Conservation (phyloP, 2,113 vertebrate species). For the Lagopus muta region DNA sequence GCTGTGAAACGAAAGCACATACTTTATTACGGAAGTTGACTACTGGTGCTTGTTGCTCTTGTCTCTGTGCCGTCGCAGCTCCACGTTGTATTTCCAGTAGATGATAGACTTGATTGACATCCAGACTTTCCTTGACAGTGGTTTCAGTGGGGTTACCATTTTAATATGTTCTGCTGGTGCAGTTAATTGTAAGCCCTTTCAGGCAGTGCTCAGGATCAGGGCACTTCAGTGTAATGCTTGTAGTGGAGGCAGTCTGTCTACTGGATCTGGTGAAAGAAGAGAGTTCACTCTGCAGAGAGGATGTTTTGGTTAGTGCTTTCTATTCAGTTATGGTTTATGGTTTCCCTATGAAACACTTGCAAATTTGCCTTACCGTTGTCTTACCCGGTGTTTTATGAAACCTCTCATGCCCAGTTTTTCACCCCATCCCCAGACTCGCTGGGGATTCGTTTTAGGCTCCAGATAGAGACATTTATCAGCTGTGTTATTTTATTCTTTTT, state of each 20-base stretch:
- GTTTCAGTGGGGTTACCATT: not conserved
- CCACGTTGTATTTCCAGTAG: accelerated
- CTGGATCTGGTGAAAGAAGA: not conserved
- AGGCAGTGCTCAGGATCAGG: not conserved
- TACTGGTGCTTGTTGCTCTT: not conserved
- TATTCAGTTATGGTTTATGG: not conserved
- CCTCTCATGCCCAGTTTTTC: not conserved
- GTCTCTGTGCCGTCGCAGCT: not conserved
- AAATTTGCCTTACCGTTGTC: accelerated
- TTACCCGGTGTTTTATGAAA: not conserved
- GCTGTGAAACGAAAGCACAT: not conserved
- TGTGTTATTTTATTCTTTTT: not conserved
- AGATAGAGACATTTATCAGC: not conserved
- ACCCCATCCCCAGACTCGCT: not conserved
- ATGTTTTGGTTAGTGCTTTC: not conserved
- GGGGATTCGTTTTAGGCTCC: not conserved
- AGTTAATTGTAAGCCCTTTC: accelerated
- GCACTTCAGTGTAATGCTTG: not conserved
- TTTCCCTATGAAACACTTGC: not conserved
- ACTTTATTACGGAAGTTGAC: not conserved
- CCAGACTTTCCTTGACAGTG: not conserved
- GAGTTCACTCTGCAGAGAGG: not conserved
- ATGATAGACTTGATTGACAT: not conserved
- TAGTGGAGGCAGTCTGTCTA: accelerated
- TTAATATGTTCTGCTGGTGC: accelerated